Evolutionary conservation across 1,140 invertebrate species (phyloP).

Genomic region (Periplaneta americana): DNA sequence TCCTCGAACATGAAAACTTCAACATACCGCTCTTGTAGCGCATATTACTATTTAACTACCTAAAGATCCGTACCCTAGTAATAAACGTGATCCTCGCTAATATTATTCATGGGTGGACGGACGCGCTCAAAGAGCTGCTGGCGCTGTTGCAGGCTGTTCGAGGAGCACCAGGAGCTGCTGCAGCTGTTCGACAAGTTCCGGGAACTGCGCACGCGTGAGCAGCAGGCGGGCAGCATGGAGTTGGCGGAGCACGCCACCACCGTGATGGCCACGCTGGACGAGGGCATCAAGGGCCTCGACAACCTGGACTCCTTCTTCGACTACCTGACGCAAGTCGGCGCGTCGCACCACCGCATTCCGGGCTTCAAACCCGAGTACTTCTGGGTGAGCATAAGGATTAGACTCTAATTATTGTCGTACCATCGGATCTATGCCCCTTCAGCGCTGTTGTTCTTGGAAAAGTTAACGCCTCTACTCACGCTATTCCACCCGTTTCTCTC

Average conservation of each 20-base stretch:
- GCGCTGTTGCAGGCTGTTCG: conserved; percentile 80
- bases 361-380: conserved; percentile 82
- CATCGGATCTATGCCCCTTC: too few species aligned
- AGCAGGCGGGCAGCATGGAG: conserved; percentile 73
- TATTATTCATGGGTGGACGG: too few species aligned
- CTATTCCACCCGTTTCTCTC: too few species aligned
- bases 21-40: too few species aligned
- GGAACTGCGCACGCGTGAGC: conserved; percentile 68
- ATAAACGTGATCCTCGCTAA: too few species aligned
- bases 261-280: conserved; percentile 83
- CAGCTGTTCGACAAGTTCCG: conserved; percentile 78
- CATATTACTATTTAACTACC: too few species aligned
- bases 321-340: conserved; percentile 75
- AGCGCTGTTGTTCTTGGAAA: too few species aligned
- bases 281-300: conserved; percentile 79
- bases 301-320: conserved; percentile 78
- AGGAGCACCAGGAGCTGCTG: conserved; percentile 75
- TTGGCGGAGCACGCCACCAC: conserved; percentile 80
- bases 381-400: conserved; percentile 76
- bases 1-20: too few species aligned
- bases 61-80: too few species aligned
- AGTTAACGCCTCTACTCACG: too few species aligned
- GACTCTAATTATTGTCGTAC: too few species aligned
- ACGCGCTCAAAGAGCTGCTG: too few species aligned
- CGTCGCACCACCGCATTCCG: conserved; percentile 74